Percentiles rank a stretch among this genome's conserved stretches.
phyloP scores from a whole-genome alignment of 2,888 invertebrate genomes.

The Tyria jacobaeae region DNA sequence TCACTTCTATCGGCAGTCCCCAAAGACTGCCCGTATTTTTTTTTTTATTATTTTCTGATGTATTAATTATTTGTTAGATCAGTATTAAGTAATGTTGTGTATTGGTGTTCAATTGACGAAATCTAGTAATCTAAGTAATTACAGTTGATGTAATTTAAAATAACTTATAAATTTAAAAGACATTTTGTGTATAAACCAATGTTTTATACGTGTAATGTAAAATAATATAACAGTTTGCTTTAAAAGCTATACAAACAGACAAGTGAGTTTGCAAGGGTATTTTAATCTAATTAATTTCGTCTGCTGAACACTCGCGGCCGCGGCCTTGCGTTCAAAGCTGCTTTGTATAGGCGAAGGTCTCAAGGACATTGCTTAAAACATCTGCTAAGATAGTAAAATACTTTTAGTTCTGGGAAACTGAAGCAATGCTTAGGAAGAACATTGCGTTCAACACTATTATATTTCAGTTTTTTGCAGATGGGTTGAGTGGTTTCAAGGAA shows the following conservation, averaged over 20 bases:
- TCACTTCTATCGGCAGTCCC: too few species aligned
- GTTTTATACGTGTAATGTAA: neutral
- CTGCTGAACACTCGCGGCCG: slow-evolving; percentile 17
- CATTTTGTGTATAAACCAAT: neutral
- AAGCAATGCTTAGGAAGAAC: neutral
- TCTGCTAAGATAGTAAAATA: slow-evolving; percentile 11
- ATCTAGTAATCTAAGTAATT: too few species aligned
- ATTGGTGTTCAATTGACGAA: too few species aligned
- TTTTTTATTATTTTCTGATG: too few species aligned
- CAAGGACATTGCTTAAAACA: slow-evolving; percentile 16
- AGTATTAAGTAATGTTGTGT: too few species aligned
- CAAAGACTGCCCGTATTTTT: too few species aligned
- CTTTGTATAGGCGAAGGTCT: slow-evolving; percentile 10
- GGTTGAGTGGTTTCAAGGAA: neutral
- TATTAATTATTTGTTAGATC: too few species aligned
- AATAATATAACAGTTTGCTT: slow-evolving; percentile 4
- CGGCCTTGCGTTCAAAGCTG: slow-evolving; percentile 12
- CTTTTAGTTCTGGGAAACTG: slow-evolving; percentile 2
- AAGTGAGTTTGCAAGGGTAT: slow-evolving; percentile 16
- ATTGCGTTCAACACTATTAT: neutral
- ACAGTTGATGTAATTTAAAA: too few species aligned
- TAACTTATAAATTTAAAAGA: neutral
- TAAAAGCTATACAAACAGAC: slow-evolving; percentile 14
- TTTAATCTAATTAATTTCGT: slow-evolving; percentile 26
- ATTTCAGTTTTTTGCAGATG: neutral